Base-by-base conservation (phyloP, 1,140 invertebrate genomes). In the Nomia melanderi region DNA sequence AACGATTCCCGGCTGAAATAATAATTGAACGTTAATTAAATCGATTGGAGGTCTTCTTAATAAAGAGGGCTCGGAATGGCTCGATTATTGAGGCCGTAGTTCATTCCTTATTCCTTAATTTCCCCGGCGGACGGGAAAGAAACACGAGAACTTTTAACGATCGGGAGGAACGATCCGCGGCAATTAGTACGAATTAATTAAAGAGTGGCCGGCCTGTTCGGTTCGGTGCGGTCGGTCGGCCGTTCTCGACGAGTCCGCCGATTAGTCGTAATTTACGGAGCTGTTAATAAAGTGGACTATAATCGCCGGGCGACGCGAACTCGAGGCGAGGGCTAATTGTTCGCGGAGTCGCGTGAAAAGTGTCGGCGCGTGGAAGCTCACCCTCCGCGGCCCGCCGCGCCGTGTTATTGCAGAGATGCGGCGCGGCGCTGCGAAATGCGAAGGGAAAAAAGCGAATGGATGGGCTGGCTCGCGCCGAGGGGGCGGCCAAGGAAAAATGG, bases 321-420 rank as follows among this genome's bases (percentile, higher is more conserved):
- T 63, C 17, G 29, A 36, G 27, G 17, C 31, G 20, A 64, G 12
- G 17, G 47, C 47, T 65, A 65, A 65, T 74, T 74, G 71, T 65
- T 54, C 39, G 36, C 8, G 12, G 33, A 23, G 33, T 5, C 47
- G 27, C 7, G 62, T 12, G 23, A 41, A 53, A 56, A 56, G 60
- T 65, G 71, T 65, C 50, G 27, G 25, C 14, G 44, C 36, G 14
- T 56, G 31, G 39, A 54, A 36, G 39, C 6, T 63, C 59, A 14
- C 36, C 14, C 31, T 36, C 44, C 7, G 14, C 9, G 50, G 12
- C n/a, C n/a, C n/a, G n/a, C n/a, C n/a, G n/a, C n/a, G n/a, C 29
- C 14, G 27, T 50, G 44, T 39, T 64, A 41, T 56, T 56, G 72
- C 29, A 20, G n/a, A 56, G 25, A 7, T 27, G 50, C 60, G 59